phyloP scores from a whole-genome alignment of 2,797 vertebrate genomes.

The Enteromius viviparus region DNA sequence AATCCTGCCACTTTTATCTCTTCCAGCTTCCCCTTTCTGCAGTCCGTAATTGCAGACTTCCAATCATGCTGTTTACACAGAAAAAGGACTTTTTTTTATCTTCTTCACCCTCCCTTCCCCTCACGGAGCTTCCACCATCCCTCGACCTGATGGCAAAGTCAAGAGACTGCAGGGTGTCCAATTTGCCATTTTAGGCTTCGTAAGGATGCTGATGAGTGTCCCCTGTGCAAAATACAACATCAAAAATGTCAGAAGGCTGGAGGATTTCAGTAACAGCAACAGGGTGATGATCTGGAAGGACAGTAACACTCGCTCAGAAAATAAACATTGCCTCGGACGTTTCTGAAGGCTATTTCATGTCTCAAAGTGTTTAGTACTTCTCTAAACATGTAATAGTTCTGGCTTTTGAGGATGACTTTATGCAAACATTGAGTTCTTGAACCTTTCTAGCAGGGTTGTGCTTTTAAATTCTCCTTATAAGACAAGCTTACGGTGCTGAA shows the following conservation, averaged over 20 bases:
- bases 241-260: background rate
- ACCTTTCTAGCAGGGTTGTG: background rate
- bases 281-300: slow-evolving; percentile 19
- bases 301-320: slow-evolving; percentile 38
- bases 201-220: background rate
- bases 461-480: slow-evolving; percentile 34
- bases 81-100: slow-evolving; percentile 54
- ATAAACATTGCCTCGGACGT: slow-evolving; percentile 49
- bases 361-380: slow-evolving; percentile 40
- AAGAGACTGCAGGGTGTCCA: background rate
- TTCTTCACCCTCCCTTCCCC: slow-evolving; percentile 58
- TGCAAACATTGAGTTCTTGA: slow-evolving; percentile 44
- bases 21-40: slow-evolving; percentile 67
- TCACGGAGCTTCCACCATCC: slow-evolving; percentile 37
- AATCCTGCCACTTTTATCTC: slow-evolving; percentile 74
- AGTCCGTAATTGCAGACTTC: slow-evolving; percentile 79
- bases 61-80: slow-evolving; percentile 72
- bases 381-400: slow-evolving; percentile 36
- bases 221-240: background rate
- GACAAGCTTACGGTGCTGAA: slow-evolving; percentile 24
- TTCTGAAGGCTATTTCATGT: slow-evolving; percentile 39
- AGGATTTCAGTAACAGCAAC: slow-evolving; percentile 21
- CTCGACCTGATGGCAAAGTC: background rate
- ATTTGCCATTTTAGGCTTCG: background rate
- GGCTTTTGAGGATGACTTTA: slow-evolving; percentile 28